Conservation (phyloP, 2,113 vertebrate genomes). For the Stictonetta naevosa region DNA sequence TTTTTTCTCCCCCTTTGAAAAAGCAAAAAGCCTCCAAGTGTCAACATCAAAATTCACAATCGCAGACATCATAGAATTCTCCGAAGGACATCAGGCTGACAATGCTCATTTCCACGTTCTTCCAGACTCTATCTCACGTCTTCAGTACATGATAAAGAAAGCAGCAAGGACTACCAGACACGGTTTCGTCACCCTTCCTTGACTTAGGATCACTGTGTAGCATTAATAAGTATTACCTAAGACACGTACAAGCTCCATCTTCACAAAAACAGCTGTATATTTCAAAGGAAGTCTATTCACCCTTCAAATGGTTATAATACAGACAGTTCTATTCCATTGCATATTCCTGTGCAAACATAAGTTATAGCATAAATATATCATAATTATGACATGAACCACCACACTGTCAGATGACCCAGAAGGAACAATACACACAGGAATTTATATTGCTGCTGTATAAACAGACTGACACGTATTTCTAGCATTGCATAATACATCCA, state of each 20-base stretch:
- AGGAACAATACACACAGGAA: conserved; percentile 1
- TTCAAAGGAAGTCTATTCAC: background rate
- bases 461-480: background rate
- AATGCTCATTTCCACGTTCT: background rate
- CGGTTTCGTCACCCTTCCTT: background rate
- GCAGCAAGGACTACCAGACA: background rate
- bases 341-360: background rate
- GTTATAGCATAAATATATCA: background rate
- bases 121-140: background rate
- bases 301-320: background rate
- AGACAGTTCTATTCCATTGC: background rate
- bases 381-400: background rate
- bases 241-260: background rate
- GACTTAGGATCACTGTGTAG: background rate
- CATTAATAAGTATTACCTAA: background rate
- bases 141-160: background rate
- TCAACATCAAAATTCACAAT: background rate
- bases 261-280: background rate
- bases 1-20: background rate
- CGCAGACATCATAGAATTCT: accelerated
- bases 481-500: conserved; percentile 11
- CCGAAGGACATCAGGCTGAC: background rate
- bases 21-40: background rate
- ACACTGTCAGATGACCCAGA: background rate
- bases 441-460: conserved; percentile 44